Base-by-base conservation (phyloP, 2,888 invertebrate species). In the Ernsta delagoae region DNA sequence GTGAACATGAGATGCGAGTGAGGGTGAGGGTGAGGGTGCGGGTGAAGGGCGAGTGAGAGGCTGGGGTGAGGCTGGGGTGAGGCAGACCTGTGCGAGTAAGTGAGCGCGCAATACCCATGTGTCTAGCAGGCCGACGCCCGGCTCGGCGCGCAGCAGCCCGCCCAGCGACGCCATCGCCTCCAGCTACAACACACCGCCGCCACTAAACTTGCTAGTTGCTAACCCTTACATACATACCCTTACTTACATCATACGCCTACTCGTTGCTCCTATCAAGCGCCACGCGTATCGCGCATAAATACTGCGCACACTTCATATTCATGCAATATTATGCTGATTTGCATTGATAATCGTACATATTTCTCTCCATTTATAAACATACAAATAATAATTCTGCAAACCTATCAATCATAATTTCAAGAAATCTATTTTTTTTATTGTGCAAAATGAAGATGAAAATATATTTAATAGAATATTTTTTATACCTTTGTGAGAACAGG, bases 31-130 rank as follows among this genome's bases (percentile, higher is more conserved):
- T 80, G 79, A 41, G 65, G 31, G 45, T 45, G 60, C 54, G 9
- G 31, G 82, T 75, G 82, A 75, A 83, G 81, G 81, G 79, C 78
- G 83, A 81, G 70, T 72, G 81, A 41, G 41, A 7, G 41, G 41
- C 41, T 41, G 4, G 36, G 36, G 36, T 36, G n/a, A n/a, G 36
- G 36, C 36, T 5, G 36, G 41, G 41, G 41, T 41, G 41, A 41
- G 85, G 87, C 92, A 92, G 92, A 93, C 93, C 93, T 93, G 92
- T 89, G 92, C 90, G 89, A 92, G 91, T 90, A 92, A 93, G 92
- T 90, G 93, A 92, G 93, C 93, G 92, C 92, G 92, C 92, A 93
- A 93, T 94, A 94, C 93, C 94, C 93, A 93, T 84, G 92, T 93
- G 90, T 94, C 93, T 86, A 94, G 90, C 83, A 93, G 90, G 79